Percentiles rank a stretch among this genome's conserved stretches.
Evolutionary conservation across 2,113 vertebrate species (phyloP).

Genomic region (Oncorhynchus nerka): DNA sequence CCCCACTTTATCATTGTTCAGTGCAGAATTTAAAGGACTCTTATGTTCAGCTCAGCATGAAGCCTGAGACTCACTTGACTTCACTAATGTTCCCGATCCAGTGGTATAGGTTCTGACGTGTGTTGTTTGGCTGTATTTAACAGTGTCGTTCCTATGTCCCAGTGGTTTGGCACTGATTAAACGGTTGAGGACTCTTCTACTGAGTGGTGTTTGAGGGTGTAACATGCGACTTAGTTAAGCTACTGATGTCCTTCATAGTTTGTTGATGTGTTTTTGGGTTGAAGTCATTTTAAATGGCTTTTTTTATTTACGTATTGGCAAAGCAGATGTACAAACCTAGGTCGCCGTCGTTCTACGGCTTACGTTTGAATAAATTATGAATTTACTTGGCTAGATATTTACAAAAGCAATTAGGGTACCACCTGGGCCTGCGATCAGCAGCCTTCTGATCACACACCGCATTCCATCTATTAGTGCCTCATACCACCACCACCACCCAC

Average conservation of each 20-base stretch:
- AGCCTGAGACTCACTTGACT: not conserved
- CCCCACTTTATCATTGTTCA: not conserved
- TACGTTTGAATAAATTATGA: constrained; percentile 6
- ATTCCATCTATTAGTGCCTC: not conserved
- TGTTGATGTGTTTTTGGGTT: not conserved
- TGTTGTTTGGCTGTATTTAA: not conserved
- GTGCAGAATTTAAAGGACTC: not conserved
- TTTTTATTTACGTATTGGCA: not conserved
- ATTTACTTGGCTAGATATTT: constrained; percentile 12
- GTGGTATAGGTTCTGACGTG: not conserved
- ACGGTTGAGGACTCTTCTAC: too few relatives aligned
- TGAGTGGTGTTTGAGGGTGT: too few relatives aligned
- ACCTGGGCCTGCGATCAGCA: not conserved
- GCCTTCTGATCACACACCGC: not conserved
- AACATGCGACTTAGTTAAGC: not conserved
- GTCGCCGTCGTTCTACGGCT: not conserved
- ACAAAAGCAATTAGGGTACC: constrained; percentile 11
- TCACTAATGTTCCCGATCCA: not conserved
- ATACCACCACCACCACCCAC: not conserved
- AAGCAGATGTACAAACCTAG: constrained; percentile 5
- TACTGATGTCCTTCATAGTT: not conserved
- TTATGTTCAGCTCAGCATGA: not conserved
- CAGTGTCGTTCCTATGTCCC: not conserved
- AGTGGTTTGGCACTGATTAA: not conserved
- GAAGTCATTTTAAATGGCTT: not conserved